Evolutionary conservation across 1,140 invertebrate genomes (phyloP), one percentile per base, ranked within the genome.

Genomic region (Lucilia cuprina): DNA sequence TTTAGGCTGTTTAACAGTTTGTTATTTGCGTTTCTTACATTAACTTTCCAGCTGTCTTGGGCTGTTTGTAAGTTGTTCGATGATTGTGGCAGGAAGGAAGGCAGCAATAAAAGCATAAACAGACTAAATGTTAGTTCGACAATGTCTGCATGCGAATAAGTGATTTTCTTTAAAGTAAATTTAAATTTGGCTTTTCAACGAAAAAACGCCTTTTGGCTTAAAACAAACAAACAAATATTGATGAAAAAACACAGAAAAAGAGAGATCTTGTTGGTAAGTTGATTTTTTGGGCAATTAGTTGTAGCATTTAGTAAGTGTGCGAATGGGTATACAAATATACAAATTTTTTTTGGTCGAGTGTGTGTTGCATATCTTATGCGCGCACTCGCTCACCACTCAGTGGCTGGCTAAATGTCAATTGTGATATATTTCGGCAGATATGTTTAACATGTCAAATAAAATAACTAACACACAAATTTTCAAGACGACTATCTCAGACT

Each of bases 361-460:
- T 65, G n/a, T 65, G 14, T 65, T 30, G 25, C 25, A 30, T 30
- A 17, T 60, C n/a, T 60, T n/a, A 60, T n/a, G 55, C 55, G 55
- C 55, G 14, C 55, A 60, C 55, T 60, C 55, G 65, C 19, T 19
- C 65, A 70, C 25, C 3, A 30, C n/a, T 19, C 65, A 70, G 65
- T 70, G 65, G 65, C 65, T 70, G 65, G 65, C 65, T 70, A 70
- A 70, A 70, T 70, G 65, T 80, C 77, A 80, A 80, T 80, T 47
- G 77, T 80, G 77, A 80, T 80, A 80, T 80, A 80, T 80, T 80
- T 80, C 77, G 77, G 77, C 77, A 80, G 77, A 80, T 80, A 80
- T 80, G n/a, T 80, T 80, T 80, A 49, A 80, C 77, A 80, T 80
- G 77, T 80, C 77, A 50, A 80, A 80, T 80, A 49, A 50, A 80